These are phyloP conservation scores for Epistrophella euchroma DNA, from an alignment of 2,888 invertebrate genomes.

Conservation along the genomic window DNA sequence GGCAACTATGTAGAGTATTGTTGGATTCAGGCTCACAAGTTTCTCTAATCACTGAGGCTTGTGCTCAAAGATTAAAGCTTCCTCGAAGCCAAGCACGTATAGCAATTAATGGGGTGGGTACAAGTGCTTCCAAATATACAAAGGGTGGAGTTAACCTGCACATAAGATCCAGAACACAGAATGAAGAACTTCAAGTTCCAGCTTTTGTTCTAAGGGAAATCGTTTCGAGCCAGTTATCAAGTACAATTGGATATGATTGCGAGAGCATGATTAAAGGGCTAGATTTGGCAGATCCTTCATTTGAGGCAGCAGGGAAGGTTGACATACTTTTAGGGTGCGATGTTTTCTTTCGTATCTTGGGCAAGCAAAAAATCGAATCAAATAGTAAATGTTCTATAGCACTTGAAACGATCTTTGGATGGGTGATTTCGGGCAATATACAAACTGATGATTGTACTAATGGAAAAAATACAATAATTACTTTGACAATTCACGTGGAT, in stretches of 20 bases:
- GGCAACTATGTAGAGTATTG: background rate
- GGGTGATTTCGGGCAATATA: constrained; percentile 1
- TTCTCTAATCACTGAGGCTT: background rate
- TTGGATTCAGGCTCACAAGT: constrained; percentile 1
- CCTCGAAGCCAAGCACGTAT: background rate
- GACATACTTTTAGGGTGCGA: constrained; percentile 4
- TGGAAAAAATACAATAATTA: background rate
- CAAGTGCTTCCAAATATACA: background rate
- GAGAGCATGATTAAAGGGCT: constrained; percentile 8
- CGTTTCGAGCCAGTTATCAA: background rate
- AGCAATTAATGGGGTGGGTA: background rate
- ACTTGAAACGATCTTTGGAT: background rate
- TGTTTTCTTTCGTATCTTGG: constrained; percentile 5
- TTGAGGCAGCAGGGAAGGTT: background rate
- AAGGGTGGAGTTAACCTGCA: no score
- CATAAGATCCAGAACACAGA: background rate
- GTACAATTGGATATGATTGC: constrained; percentile 4
- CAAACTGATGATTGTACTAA: background rate
- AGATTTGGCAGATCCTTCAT: background rate
- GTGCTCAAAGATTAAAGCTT: background rate
- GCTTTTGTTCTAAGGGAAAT: background rate
- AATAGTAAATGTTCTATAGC: background rate
- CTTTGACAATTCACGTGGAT: constrained; percentile 8
- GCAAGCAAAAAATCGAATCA: constrained; percentile 8
- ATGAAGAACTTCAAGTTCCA: background rate